A percentile compares a stretch with the other conserved stretches of the same genome.
phyloP scores from a whole-genome alignment of 64 coral and sea anemone genomes.

The Montipora sp. region DNA sequence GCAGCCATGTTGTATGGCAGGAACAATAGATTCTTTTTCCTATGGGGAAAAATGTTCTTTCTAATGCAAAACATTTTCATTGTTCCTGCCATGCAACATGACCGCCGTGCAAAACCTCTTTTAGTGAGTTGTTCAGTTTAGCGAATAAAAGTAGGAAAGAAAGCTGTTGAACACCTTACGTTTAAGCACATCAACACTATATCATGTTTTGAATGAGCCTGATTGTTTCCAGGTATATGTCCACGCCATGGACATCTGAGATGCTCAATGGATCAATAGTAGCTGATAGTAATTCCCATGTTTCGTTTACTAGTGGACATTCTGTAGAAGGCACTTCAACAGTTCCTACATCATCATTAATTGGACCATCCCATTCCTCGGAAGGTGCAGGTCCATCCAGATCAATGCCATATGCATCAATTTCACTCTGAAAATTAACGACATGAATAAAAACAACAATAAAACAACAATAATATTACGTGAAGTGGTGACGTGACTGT shows the following conservation, averaged over 20 bases:
- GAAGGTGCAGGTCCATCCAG: slow-evolving; percentile 21
- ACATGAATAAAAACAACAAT: background rate
- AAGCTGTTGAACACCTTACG: background rate
- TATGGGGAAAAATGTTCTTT: slow-evolving; percentile 15
- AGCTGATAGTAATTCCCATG: slow-evolving; percentile 5
- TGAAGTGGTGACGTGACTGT: background rate
- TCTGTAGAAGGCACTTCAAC: slow-evolving; percentile 45
- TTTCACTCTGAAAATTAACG: slow-evolving; percentile 9
- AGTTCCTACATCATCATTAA: slow-evolving; percentile 7
- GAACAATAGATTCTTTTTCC: background rate
- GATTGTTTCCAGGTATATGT: slow-evolving; percentile 59
- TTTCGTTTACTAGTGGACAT: slow-evolving; percentile 38
- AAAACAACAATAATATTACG: slow-evolving; percentile 4
- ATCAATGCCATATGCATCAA: slow-evolving; percentile 31
- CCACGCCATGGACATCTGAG: slow-evolving; percentile 37
- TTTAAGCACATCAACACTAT: slow-evolving; percentile 12
- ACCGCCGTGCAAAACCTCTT: slow-evolving; percentile 1
- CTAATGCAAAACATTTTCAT: slow-evolving; percentile 17
- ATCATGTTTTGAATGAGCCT: slow-evolving; percentile 16
- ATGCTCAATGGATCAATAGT: slow-evolving; percentile 27
- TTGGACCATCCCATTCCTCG: slow-evolving; percentile 17
- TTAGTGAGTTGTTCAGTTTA: slow-evolving; percentile 26
- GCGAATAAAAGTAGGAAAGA: background rate
- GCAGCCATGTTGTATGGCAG: background rate
- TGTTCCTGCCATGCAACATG: slow-evolving; percentile 13